phyloP scores from a whole-genome alignment of 2,888 invertebrate genomes.

The Eristalis tenax region DNA sequence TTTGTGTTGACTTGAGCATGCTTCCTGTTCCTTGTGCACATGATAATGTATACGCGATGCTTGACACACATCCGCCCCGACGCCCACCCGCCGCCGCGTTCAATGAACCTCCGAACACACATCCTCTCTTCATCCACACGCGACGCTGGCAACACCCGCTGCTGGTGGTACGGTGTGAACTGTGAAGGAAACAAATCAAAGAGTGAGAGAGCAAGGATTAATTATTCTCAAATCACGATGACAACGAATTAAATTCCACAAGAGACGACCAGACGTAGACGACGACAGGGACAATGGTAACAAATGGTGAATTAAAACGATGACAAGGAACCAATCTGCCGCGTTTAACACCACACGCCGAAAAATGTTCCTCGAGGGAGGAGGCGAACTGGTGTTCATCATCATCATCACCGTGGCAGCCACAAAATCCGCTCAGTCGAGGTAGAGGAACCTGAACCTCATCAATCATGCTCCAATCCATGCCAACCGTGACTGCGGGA shows the following conservation, averaged over 20 bases:
- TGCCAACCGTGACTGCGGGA: slow-evolving; percentile 21
- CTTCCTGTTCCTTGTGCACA: slow-evolving; percentile 53
- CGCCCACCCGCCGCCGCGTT: not conserved
- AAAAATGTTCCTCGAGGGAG: slow-evolving; percentile 40
- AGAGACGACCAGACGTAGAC: not conserved
- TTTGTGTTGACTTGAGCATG: slow-evolving; percentile 63
- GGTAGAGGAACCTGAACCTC: slow-evolving; percentile 61
- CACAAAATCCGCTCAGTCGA: slow-evolving; percentile 11
- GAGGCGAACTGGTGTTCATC: not conserved
- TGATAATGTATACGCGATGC: slow-evolving; percentile 42
- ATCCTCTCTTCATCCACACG: not conserved
- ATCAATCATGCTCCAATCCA: slow-evolving; percentile 67
- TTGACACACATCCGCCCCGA: slow-evolving; percentile 36
- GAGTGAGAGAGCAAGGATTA: slow-evolving; percentile 43
- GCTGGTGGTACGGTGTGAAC: not conserved
- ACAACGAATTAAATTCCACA: slow-evolving; percentile 60
- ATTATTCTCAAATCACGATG: slow-evolving; percentile 68
- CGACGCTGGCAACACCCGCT: not conserved
- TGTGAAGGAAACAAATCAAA: not conserved
- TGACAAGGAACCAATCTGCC: slow-evolving; percentile 69
- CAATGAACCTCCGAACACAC: slow-evolving; percentile 40
- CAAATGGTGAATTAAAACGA: slow-evolving; percentile 70
- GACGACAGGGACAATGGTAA: slow-evolving; percentile 38
- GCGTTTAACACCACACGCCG: slow-evolving; percentile 62
- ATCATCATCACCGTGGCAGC: slow-evolving; percentile 17